Conservation (phyloP, 2,888 invertebrate species). For the Pasiphila rectangulata region DNA sequence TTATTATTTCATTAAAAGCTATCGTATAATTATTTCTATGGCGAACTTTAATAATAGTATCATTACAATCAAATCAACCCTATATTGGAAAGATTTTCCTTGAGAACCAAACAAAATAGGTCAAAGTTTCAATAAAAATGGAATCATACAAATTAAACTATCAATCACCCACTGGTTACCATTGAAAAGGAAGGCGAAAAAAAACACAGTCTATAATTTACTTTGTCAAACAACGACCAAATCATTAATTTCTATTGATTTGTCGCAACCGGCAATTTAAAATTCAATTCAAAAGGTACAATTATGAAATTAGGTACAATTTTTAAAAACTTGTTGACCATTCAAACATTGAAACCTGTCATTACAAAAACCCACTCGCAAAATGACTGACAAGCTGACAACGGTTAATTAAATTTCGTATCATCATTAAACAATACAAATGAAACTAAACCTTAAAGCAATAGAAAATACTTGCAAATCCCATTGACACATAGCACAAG, state of each 20-base stretch:
- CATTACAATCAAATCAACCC: neutral
- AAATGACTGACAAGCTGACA: constrained; percentile 48
- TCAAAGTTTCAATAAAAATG: constrained; percentile 22
- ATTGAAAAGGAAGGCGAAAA: constrained; percentile 25
- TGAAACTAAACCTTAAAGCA: constrained; percentile 1
- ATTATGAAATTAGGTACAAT: constrained; percentile 27
- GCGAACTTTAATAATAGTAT: neutral
- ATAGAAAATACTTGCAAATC: neutral
- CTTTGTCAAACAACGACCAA: constrained; percentile 26
- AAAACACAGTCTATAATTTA: constrained; percentile 30
- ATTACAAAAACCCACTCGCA: constrained; percentile 49
- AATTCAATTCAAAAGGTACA: constrained; percentile 28
- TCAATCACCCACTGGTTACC: constrained; percentile 26
- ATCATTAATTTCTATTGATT: constrained; percentile 21
- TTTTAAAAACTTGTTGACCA: constrained; percentile 42
- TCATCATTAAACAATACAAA: constrained; percentile 38
- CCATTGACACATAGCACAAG: neutral
- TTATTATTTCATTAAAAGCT: neutral
- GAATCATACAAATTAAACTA: constrained; percentile 17
- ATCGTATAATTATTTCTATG: neutral
- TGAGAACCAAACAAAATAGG: constrained; percentile 10
- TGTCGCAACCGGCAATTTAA: constrained; percentile 34
- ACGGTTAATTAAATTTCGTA: constrained; percentile 57
- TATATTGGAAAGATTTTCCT: constrained; percentile 5
- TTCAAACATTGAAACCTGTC: constrained; percentile 46